Base-by-base conservation (phyloP, 2,797 vertebrate genomes). In the Thripadectes ignobilis region DNA sequence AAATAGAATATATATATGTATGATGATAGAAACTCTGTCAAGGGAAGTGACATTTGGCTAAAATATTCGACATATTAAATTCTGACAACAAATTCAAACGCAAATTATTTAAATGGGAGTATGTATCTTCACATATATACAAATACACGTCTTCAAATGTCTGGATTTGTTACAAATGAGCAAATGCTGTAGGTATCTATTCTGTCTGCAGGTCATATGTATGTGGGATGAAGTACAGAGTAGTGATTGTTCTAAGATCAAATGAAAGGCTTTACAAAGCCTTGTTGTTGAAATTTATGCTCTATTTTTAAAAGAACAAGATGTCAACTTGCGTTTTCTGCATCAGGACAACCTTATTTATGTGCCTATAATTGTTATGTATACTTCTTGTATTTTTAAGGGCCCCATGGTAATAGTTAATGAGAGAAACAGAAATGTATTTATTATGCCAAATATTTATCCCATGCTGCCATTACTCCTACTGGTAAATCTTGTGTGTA, bases 381-480 rank as follows among this genome's bases (percentile, higher is more conserved):
- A 34, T 85, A 23, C 5, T 95, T 85, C 81, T 94, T 58, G 24
- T 90, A 67, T 59, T 88, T 95, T 78, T 54, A 85, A 84, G 51
- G 49, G 21, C 34, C 36, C 38, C 46, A 24, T 84, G 85, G 32
- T 69, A 90, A 75, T 89, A 71, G 65, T 79, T 97, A 94, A 96
- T 71, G 75, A 95, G 55, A 72, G 19, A 87, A 96, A 94, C 92
- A 98, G 97, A 96, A 97, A 97, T 97, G 85, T 71, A 75, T 94
- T 85, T 88, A 95, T 96, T 87, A 91, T 91, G 96, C 96, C 97
- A 98, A 97, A 94, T 95, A 98, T 98, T 97, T 97, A 95, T 94
- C 97, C 95, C 96, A 91, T 97, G 96, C 95, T 96, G 91, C 93
- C 87, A 91, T 94, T 96, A 97, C 97, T 96, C 98, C 98, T 96